A percentile compares a stretch with the other conserved stretches of the same genome.
Evolutionary conservation across 2,113 vertebrate species (phyloP).

Genomic region (Embiotoca jacksoni): DNA sequence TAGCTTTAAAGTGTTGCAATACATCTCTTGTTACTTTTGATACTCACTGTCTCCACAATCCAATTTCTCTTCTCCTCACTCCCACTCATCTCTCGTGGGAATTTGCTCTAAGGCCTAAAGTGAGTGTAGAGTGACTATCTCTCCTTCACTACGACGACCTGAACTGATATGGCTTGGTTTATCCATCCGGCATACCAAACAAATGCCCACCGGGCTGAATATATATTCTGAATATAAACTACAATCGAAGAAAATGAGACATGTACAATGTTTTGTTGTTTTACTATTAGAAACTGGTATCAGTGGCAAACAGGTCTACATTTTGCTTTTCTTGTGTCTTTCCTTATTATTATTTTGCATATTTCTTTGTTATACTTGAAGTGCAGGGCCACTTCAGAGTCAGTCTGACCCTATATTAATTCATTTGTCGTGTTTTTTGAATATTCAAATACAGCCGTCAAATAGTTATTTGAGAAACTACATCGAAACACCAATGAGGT

Average conservation of each 20-base stretch:
- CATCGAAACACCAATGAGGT: no score
- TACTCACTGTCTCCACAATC: conserved; percentile 44
- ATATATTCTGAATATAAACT: no score
- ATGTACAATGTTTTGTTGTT: no score
- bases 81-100: conserved; percentile 30
- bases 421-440: no score
- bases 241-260: no score
- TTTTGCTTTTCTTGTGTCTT: neutral
- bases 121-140: conserved; percentile 4
- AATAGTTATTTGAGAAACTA: no score
- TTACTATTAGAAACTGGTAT: neutral
- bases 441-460: no score
- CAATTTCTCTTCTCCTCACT: conserved; percentile 46
- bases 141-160: conserved; percentile 11
- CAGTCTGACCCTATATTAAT: neutral
- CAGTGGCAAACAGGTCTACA: neutral
- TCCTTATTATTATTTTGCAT: neutral
- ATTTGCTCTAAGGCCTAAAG: conserved; percentile 18
- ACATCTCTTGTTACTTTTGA: conserved; percentile 52
- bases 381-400: neutral
- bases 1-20: conserved; percentile 56
- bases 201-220: no score
- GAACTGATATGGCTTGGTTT: conserved; percentile 2
- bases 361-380: neutral
- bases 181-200: neutral